Evolutionary conservation across 2,113 vertebrate species (phyloP), one percentile per base, ranked within the genome.

Genomic region (Mugil cephalus): DNA sequence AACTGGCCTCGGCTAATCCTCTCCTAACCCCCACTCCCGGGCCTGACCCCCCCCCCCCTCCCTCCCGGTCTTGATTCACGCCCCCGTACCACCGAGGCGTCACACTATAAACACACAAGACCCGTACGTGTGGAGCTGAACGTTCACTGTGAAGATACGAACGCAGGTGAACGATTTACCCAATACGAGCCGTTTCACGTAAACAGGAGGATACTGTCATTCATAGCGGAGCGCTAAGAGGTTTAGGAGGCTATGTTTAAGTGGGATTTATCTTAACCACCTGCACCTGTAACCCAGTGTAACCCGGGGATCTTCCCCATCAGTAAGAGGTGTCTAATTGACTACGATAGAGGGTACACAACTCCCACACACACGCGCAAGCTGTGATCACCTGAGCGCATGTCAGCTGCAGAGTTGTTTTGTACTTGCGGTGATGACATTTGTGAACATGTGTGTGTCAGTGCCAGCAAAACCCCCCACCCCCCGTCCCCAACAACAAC

Each of bases 1-100:
- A 93, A 94, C 91, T 88, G 91, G 90, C 88, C 92, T 74, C 47
- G 30, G 87, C 82, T 92, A 93, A 92, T 92, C 92, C 90, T 66
- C 85, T 86, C 62, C 82, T 79, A 83, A 84, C 84, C 88, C 89
- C 86, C 82, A 79, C 85, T 86, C 83, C 70, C 17, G n/a, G 54
- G 74, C 74, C 80, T 78, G 77, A 86, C 72, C 88, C 90, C 85
- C 87, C 82, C 83, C 79, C 72, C 50, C 72, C 88, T 89, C 85
- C 87, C 82, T 84, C 79, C 72, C 50, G 35, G 74, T 76, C 86
- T 77, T 69, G 60, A 83, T 77, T 82, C 84, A 72, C 34, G 40
- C 75, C 82, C 68, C 53, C 1, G 39, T 69, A 71, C 70, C 67
- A 68, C 42, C 80, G 77, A 68, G 73, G 66, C 74, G 73, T 65